Base-by-base conservation (phyloP, 2,888 invertebrate genomes). In the Parochlus steinenii region DNA sequence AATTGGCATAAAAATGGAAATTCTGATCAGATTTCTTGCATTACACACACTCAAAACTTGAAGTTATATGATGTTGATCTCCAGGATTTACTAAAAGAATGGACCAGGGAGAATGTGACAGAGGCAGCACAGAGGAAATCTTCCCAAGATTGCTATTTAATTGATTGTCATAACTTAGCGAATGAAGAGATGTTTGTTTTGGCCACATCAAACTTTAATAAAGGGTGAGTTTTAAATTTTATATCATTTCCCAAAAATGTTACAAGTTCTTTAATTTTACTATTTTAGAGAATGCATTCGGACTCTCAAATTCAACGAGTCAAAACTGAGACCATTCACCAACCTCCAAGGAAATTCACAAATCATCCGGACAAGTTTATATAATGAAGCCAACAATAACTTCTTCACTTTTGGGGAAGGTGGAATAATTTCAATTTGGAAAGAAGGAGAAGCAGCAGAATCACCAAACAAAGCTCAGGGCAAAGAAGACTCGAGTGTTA, bases 391-490 rank as follows among this genome's bases (percentile, higher is more conserved):
- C 49, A 78, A 59, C 17, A 69, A 73, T 43, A 41, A 69, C 14
- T 52, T 81, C 30, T 51, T 81, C 40, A 80, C 79, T 7, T 71
- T 72, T 14, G 82, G 82, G 4, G 82, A 83, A 58, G 55, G 64
- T n/a, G 76, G 77, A 10, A 55, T 70, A 26, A 46, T 82, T 8
- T 68, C 69, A 46, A 55, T 74, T 26, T 82, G 82, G 82, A 36
- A 36, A 16, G 36, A 36, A 30, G 30, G 36, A 23, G n/a, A 5
- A 1, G 8, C 10, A 4, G 11, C 30, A 6, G 17, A 12, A 11
- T 15, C 16, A 11, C 19, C 3, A 12, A 16, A 17, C 10, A 18
- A 12, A 11, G 14, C 14, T 15, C 6, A 8, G 4, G 4, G 29
- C 12, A 36, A 36, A 12, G 36, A 36, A 24, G 36, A 36, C 11